phyloP scores from a whole-genome alignment of 2,113 vertebrate species.

The Phoenicopterus ruber region DNA sequence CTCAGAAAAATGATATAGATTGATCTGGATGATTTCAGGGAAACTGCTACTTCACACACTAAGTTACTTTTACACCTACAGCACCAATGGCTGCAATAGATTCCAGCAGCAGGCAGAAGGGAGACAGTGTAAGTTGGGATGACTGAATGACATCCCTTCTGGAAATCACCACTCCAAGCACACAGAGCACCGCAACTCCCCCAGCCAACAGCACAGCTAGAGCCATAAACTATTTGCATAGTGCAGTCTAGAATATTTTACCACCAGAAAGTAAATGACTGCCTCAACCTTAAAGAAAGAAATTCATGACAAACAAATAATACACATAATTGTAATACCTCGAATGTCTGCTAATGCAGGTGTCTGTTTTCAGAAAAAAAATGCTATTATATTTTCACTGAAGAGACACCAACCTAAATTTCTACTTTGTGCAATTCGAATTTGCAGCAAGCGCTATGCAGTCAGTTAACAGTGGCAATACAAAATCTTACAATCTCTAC shows the following conservation, averaged over 20 bases:
- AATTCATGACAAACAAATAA: not conserved
- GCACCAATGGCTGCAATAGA: not conserved
- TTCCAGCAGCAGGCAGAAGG: not conserved
- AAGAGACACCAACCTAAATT: not conserved
- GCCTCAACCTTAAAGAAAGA: not conserved
- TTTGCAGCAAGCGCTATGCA: not conserved
- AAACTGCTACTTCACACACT: not conserved
- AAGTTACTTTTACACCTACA: not conserved
- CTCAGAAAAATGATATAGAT: not conserved
- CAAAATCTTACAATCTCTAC: not conserved
- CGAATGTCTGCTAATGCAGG: not conserved
- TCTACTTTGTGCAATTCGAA: not conserved
- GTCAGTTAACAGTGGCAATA: not conserved
- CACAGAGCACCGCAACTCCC: not conserved
- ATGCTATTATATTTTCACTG: not conserved
- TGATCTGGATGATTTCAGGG: not conserved
- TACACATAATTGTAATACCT: not conserved
- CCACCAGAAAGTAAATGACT: not conserved
- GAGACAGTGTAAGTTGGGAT: fast-evolving
- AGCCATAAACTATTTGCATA: not conserved
- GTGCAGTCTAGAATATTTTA: not conserved
- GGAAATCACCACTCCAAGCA: not conserved
- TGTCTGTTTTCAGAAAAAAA: not conserved
- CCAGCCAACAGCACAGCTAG: not conserved
- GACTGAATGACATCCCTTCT: not conserved